Evolutionary conservation across 2,888 invertebrate genomes (phyloP).

Genomic region (Polymixis flavicincta): DNA sequence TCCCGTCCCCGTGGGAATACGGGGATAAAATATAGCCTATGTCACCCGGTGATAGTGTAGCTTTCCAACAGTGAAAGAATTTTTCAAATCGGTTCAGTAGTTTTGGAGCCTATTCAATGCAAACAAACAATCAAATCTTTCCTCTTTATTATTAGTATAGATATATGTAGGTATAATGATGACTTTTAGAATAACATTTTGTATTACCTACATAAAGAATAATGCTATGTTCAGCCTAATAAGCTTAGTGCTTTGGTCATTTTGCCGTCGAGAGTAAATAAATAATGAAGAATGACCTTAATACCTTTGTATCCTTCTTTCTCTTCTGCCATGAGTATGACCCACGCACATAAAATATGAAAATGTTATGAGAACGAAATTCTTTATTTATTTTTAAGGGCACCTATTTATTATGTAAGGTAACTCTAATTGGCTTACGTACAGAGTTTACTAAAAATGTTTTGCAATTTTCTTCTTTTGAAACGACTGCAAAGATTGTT

Average conservation of each 20-base stretch:
- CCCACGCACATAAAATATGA: conserved; percentile 18
- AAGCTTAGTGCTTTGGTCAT: not conserved
- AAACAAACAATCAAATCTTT: too few species aligned
- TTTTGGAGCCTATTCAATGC: not conserved
- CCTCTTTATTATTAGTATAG: too few species aligned
- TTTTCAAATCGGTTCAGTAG: too few species aligned
- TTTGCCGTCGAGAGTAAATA: conserved; percentile 19
- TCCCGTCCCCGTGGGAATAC: too few species aligned
- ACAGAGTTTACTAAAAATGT: not conserved
- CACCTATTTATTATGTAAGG: not conserved
- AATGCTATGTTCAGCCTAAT: not conserved
- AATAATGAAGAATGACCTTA: conserved; percentile 16
- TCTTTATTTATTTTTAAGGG: conserved; percentile 24
- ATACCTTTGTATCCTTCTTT: conserved; percentile 17
- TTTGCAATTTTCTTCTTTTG: not conserved
- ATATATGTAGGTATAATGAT: too few species aligned
- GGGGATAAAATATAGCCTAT: too few species aligned
- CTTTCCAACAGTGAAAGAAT: too few species aligned
- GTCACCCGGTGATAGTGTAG: too few species aligned
- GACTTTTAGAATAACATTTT: not conserved
- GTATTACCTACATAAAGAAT: not conserved
- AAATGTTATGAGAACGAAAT: conserved; percentile 16
- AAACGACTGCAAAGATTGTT: not conserved
- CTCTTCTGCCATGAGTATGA: conserved; percentile 5
- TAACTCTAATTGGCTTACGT: not conserved